phyloP scores from a whole-genome alignment of 2,113 vertebrate species.

The Lepisosteus osseus region DNA sequence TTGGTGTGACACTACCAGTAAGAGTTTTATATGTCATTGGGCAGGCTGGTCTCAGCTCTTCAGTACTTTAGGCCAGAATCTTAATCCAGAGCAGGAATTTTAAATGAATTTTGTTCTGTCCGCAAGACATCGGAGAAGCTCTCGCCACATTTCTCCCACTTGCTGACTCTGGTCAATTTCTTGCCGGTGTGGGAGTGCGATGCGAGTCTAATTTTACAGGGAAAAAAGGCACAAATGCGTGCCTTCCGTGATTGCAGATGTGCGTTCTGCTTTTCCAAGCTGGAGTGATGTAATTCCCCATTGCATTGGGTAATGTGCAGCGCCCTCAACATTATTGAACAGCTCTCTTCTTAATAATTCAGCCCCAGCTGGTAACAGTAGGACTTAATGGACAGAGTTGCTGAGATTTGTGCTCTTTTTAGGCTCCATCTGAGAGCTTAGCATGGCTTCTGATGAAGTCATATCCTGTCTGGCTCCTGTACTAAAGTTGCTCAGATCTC shows the following conservation, averaged over 20 bases:
- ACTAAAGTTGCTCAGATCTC: conserved; percentile 25
- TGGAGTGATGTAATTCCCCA: conserved; percentile 43
- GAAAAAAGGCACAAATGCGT: neutral
- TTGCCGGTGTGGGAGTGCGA: neutral
- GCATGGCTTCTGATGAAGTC: conserved; percentile 26
- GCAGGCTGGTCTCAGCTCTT: neutral
- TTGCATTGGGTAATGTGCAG: neutral
- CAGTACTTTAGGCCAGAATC: neutral
- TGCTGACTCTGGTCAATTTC: neutral
- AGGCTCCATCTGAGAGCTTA: neutral
- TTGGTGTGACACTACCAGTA: neutral
- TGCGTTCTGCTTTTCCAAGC: neutral
- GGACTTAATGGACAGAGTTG: conserved; percentile 40
- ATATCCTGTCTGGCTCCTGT: conserved; percentile 22
- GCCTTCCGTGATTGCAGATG: neutral
- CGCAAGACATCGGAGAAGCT: no score
- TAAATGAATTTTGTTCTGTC: neutral
- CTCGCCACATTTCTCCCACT: neutral
- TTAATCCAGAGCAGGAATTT: neutral
- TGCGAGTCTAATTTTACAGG: neutral
- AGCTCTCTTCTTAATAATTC: conserved; percentile 53
- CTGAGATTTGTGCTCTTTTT: conserved; percentile 16
- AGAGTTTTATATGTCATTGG: neutral
- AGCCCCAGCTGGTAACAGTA: conserved; percentile 42
- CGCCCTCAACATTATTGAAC: neutral